Evolutionary conservation across 2,888 invertebrate genomes (phyloP).

Genomic region (Altica lythri): DNA sequence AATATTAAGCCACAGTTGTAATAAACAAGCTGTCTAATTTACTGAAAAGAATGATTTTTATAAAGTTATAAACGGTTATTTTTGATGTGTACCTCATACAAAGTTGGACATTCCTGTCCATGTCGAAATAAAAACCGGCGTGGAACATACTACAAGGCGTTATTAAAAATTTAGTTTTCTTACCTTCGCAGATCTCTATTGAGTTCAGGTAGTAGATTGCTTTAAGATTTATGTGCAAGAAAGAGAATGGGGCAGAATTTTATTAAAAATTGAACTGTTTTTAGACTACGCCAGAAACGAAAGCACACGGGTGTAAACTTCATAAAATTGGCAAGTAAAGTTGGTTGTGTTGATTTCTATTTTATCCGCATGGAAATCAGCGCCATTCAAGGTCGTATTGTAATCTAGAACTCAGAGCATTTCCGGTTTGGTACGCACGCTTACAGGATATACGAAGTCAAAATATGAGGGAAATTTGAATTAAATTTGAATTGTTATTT

Average conservation of each 20-base stretch:
- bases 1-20: background rate
- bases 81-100: constrained; percentile 7
- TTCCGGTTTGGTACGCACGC: constrained; percentile 29
- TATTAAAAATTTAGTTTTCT: constrained; percentile 38
- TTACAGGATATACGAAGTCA: constrained; percentile 33
- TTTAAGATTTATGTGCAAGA: constrained; percentile 18
- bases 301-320: constrained; percentile 54
- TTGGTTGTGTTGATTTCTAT: constrained; percentile 34
- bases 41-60: too few relatives aligned
- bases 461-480: constrained; percentile 14
- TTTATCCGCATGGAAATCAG: constrained; percentile 37
- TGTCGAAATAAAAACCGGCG: constrained; percentile 41
- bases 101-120: constrained; percentile 32
- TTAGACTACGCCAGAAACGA: constrained; percentile 49
- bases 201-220: constrained; percentile 13
- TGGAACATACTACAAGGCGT: constrained; percentile 36
- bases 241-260: constrained; percentile 24
- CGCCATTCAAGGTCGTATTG: constrained; percentile 41
- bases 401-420: constrained; percentile 37
- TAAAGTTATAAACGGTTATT: too few relatives aligned
- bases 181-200: constrained; percentile 40
- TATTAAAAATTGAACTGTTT: constrained; percentile 41
- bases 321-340: constrained; percentile 46
- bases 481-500: background rate
- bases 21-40: too few relatives aligned